phyloP scores from a whole-genome alignment of 2,888 invertebrate genomes.

The Strigamia transsilvanica region DNA sequence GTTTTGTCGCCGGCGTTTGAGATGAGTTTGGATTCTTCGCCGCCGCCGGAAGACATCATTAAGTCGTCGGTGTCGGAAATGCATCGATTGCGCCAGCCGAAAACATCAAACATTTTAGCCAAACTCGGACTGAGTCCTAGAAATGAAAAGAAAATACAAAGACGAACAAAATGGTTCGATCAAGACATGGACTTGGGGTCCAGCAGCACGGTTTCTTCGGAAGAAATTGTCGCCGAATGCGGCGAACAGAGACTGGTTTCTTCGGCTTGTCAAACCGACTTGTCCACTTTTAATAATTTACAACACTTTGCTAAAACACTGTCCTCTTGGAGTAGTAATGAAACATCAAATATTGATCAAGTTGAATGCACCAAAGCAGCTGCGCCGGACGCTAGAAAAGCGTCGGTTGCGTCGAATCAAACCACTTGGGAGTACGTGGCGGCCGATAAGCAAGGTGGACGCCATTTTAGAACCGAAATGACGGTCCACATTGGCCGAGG shows the following conservation, averaged over 20 bases:
- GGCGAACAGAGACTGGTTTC: background rate
- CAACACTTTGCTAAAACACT: background rate
- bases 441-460: background rate
- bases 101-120: background rate
- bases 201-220: background rate
- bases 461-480: slow-evolving; percentile 27
- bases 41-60: slow-evolving; percentile 17
- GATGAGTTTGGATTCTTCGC: slow-evolving; percentile 67
- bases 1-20: slow-evolving; percentile 69
- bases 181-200: background rate
- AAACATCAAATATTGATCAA: background rate
- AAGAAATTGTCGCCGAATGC: background rate
- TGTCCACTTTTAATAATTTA: background rate
- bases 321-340: background rate
- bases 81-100: background rate
- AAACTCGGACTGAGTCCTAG: slow-evolving; percentile 27
- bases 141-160: slow-evolving; percentile 46
- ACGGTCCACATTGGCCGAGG: slow-evolving; percentile 1
- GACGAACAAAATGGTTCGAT: slow-evolving; percentile 49
- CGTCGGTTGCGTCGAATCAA: background rate
- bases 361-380: background rate
- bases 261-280: slow-evolving; percentile 18
- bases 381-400: background rate
- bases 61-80: slow-evolving; percentile 35
- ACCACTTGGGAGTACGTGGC: background rate